Evolutionary conservation across 2,888 invertebrate species (phyloP), one percentile per base, ranked within the genome.

Genomic region (Quadroppia sp.): DNA sequence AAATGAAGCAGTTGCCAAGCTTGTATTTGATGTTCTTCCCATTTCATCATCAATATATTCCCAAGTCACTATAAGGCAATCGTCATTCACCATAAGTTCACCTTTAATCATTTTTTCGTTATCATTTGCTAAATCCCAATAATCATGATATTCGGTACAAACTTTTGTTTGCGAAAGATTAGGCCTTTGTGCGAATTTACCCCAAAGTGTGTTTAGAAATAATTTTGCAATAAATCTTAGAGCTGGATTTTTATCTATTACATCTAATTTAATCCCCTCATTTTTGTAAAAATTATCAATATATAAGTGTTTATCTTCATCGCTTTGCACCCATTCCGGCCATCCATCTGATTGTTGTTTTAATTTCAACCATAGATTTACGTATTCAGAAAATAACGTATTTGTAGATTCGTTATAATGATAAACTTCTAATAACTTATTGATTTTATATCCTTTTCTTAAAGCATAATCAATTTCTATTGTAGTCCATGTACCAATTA

Each of bases 291-390:
- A 64, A 6, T 40, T 40, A 2, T 75, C 23, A 17, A 80, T 76
- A 67, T 78, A 80, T 9, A 75, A 53, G 11, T 48, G 28, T 36
- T 75, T 77, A 59, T 79, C 77, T 53, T 77, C 67, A n/a, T 78
- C 78, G 1, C 73, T 75, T 42, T 69, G 25, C 50, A 77, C 77
- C 75, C 77, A 76, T 2, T 48, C 20, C 3, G 80, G 80, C 76
- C 77, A 80, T 3, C 78, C 79, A 42, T 77, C 77, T 0, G 79
- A 76, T 75, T 80, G 79, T 71, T 79, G 78, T 73, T 80, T 80
- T 15, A 79, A 50, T 56, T 79, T 78, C 9, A 79, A 70, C 72
- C 80, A 80, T 1, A 75, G 76, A 59, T 79, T 78, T 1, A 79
- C 77, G 73, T 80, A 79, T 9, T 75, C 75, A n/a, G 77, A 61